Percentiles rank a stretch among this genome's conserved stretches.
Conservation (phyloP, 2,113 vertebrate genomes). For the Centropristis striata region DNA sequence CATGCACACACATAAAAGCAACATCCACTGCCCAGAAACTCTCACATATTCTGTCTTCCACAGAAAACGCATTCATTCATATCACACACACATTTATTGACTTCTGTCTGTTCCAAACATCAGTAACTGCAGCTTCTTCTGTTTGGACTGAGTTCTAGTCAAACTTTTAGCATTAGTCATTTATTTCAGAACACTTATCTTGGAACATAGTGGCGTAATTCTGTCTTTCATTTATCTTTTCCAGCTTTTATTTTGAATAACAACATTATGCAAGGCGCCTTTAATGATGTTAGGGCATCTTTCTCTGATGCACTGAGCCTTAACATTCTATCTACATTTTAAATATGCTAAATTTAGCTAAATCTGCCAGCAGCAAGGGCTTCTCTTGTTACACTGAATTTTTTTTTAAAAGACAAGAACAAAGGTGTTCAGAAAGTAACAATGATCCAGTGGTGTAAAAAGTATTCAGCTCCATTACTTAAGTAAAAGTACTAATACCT, state of each 20-base stretch:
- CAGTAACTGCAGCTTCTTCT: constrained; percentile 1
- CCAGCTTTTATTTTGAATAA: not conserved
- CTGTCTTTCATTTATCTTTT: not conserved
- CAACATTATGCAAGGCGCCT: not conserved
- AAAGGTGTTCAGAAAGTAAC: not conserved
- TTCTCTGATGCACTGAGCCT: not conserved
- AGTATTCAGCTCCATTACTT: too few relatives aligned
- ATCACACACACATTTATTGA: not conserved
- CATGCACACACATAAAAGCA: not conserved
- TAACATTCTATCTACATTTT: constrained; percentile 5
- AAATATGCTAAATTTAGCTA: constrained; percentile 11
- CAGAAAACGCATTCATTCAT: not conserved
- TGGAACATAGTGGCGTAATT: not conserved
- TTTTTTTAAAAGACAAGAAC: not conserved
- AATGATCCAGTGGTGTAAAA: too few relatives aligned
- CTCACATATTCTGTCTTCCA: not conserved
- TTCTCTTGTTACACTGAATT: not conserved
- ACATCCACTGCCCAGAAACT: not conserved
- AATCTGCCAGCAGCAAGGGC: constrained; percentile 11
- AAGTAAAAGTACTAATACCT: too few relatives aligned
- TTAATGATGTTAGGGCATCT: not conserved
- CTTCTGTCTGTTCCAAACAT: constrained; percentile 21
- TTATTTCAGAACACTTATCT: constrained; percentile 1
- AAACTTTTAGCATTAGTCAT: not conserved
- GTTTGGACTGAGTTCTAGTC: not conserved